phyloP scores from a whole-genome alignment of 1,140 invertebrate species.

The Dinoponera quadriceps region DNA sequence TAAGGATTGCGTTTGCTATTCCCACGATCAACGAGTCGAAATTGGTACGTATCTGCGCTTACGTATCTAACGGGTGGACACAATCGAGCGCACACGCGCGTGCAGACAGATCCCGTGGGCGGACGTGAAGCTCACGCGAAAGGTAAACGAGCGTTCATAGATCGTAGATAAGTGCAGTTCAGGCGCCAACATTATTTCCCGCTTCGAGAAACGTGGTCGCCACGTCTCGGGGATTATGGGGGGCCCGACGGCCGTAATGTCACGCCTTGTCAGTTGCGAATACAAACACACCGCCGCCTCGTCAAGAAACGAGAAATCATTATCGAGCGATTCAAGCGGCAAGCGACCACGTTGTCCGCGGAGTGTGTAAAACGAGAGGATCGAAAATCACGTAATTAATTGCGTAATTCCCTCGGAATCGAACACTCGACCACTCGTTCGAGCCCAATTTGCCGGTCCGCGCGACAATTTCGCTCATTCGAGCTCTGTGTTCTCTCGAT shows the following conservation, averaged over 20 bases:
- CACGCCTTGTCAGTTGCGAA: conserved; percentile 44
- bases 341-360: not conserved
- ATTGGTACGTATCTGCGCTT: conserved; percentile 26
- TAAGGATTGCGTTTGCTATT: conserved; percentile 37
- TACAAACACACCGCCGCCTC: not conserved
- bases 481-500: not conserved
- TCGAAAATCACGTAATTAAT: no score
- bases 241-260: conserved; percentile 66
- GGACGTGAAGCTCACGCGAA: conserved; percentile 50
- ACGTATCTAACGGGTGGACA: conserved; percentile 40
- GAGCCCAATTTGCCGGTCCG: not conserved
- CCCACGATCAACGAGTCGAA: conserved; percentile 55
- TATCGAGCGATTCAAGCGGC: no score
- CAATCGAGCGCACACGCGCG: conserved; percentile 34
- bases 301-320: not conserved
- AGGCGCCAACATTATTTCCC: conserved; percentile 67
- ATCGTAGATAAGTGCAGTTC: conserved; percentile 72
- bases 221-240: conserved; percentile 59
- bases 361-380: not conserved
- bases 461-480: not conserved
- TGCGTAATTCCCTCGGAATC: not conserved
- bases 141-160: conserved; percentile 65
- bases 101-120: conserved; percentile 17
- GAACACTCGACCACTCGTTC: not conserved
- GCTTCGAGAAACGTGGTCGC: conserved; percentile 26